Evolutionary conservation across 2,797 vertebrate genomes (phyloP), one percentile per base, ranked within the genome.

Genomic region (Cossypha polioptera): DNA sequence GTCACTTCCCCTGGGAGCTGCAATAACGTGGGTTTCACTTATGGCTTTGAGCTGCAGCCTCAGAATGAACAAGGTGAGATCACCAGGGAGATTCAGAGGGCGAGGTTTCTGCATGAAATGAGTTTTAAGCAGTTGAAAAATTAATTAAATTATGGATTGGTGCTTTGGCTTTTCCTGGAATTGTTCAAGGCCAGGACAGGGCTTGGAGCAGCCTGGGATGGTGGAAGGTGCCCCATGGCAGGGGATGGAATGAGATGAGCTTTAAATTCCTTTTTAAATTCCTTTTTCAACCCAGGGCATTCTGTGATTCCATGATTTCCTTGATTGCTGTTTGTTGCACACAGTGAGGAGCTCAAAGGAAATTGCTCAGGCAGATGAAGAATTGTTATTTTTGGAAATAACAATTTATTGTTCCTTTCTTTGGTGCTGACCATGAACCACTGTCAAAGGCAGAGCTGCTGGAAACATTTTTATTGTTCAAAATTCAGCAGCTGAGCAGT

Each of bases 361-460:
- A 73, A 62, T 20, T 20, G 18, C 18, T 62, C 26, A 42, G 65
- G 45, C 12, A 18, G 62, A 55, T 76, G 67, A 82, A 66, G 58
- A 81, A 11, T 40, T 5, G 2, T 66, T 85, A 48, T 59, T 90
- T 93, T 94, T 88, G 68, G 73, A 22, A 68, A 69, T 1, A 0
- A n/a, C n/a, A n/a, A n/a, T n/a, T n/a, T n/a, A n/a, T n/a, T 79
- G 33, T 57, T 45, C 36, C 43, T 77, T 68, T 62, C 88, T 36
- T 87, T 55, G 63, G 5, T 54, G 40, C 45, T 94, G 84, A 47
- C 87, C 87, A 53, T 9, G 73, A 69, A 5, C 36, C 25, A 6
- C n/a, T 51, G 25, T 22, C 77, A 29, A n/a, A 65, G 90, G 80
- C 84, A 76, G n/a, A 75, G 25, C 15, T n/a, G 78, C 62, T 85